Base-by-base conservation (phyloP, 2,888 invertebrate species). In the Sipha maydis region DNA sequence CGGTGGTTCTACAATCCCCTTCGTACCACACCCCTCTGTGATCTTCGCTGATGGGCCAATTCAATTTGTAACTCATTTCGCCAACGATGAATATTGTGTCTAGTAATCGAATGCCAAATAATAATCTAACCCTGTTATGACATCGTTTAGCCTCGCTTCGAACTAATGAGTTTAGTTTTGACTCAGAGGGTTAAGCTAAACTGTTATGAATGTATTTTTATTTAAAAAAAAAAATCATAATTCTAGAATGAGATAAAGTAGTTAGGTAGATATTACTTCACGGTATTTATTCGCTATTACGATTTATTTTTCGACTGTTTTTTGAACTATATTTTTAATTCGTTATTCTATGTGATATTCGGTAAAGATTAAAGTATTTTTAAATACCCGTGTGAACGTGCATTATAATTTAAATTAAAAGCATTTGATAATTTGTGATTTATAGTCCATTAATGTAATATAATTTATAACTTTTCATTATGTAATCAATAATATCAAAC, bases 11-110 rank as follows among this genome's bases (percentile, higher is more conserved):
- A 21, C 71, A 56, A 56, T n/a, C 73, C 86, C 34, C 71, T 79
- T 78, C 78, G 9, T 77, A 38, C 71, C 86, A 69, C 73, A 76
- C 86, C 86, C 86, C 86, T 79, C 56, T 78, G 61, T 21, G 79
- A 56, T 85, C 78, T 69, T 69, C 78, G n/a, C 78, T 80, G 86
- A 83, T 86, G 86, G 86, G 79, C 79, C 89, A 90, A 90, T 90
- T 89, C 90, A 90, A 90, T 90, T 90, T 90, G 90, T 90, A 90
- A 90, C 90, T 90, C 90, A 90, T 90, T 90, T 90, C 90, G 89
- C 90, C 89, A 89, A 83, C 83, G 89, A 89, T 89, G 89, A 89
- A 86, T 86, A 86, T 79, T 86, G 86, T 86, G 86, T 79, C 78
- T 86, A 79, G 86, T 86, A 86, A 86, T 86, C 86, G 86, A 86